These are phyloP conservation scores for Epinephelus moara DNA, from an alignment of 2,113 vertebrate genomes.

Conservation along the genomic window DNA sequence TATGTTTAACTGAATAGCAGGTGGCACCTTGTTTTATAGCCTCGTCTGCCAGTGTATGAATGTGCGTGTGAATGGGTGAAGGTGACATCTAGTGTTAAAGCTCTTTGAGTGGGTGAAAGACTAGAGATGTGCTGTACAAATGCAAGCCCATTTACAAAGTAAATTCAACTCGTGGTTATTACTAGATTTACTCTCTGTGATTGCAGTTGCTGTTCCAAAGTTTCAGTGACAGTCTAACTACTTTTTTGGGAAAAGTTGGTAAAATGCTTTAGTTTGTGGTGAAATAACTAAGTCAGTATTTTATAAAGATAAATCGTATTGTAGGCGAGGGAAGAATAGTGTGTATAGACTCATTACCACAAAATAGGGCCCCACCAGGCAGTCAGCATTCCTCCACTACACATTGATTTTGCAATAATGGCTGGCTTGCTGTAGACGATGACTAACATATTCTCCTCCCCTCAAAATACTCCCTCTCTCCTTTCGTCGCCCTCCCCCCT, in stretches of 20 bases:
- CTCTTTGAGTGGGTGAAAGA: too few species aligned
- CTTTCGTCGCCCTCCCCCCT: not conserved
- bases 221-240: not conserved
- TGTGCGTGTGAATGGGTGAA: too few species aligned
- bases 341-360: conserved; percentile 30
- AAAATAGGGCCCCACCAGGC: conserved; percentile 20
- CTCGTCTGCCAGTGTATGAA: too few species aligned
- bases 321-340: not conserved
- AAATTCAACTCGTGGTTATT: not conserved
- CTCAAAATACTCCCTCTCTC: not conserved
- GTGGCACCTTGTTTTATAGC: too few species aligned
- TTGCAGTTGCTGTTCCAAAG: not conserved
- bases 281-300: conserved; percentile 5
- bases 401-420: conserved; percentile 39
- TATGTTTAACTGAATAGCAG: too few species aligned
- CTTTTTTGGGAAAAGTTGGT: not conserved
- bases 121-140: too few species aligned
- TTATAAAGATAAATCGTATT: conserved; percentile 4
- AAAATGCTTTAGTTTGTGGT: conserved; percentile 9
- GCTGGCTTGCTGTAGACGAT: conserved; percentile 18
- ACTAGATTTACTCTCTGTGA: not conserved
- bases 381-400: conserved; percentile 8
- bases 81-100: too few species aligned
- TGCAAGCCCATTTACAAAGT: too few species aligned
- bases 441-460: conserved; percentile 6